A percentile compares a stretch with the other conserved stretches of the same genome.
phyloP scores from a whole-genome alignment of 92 coral and sea anemone species.

The Porites evermanni region DNA sequence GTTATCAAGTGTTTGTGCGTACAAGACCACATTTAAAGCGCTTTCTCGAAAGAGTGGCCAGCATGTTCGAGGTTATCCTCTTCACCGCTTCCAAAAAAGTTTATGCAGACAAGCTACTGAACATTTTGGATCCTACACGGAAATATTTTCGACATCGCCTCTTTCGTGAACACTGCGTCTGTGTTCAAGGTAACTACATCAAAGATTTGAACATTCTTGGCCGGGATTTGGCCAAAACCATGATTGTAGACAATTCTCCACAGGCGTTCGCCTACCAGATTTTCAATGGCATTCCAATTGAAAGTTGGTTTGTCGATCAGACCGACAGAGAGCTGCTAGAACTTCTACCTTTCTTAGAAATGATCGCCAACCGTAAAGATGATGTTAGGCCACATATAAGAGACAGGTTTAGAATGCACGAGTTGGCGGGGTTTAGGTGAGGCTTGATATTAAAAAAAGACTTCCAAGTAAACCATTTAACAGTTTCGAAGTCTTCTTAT shows the following conservation, averaged over 20 bases:
- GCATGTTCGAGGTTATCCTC: constrained; percentile 92
- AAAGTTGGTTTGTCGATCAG: constrained; percentile 99
- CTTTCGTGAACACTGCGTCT: constrained; percentile 98
- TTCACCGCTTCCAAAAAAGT: constrained; percentile 99
- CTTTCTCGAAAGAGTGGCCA: constrained; percentile 91
- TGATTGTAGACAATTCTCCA: constrained; percentile 99
- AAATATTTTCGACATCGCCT: constrained; percentile 96
- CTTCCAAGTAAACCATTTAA: neutral
- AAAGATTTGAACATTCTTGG: constrained; percentile 98
- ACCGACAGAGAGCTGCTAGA: constrained; percentile 92
- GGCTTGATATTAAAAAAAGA: neutral
- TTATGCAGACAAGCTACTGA: constrained; percentile 96
- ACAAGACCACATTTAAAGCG: constrained; percentile 96
- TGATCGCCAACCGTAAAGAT: constrained; percentile 86
- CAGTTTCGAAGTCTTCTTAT: neutral
- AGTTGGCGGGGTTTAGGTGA: constrained; percentile 51
- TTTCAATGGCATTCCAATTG: constrained; percentile 98
- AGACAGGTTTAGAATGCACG: constrained; percentile 99
- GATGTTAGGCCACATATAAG: constrained; percentile 96
- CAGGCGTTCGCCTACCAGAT: constrained; percentile 99
- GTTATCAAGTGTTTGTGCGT: constrained; percentile 98
- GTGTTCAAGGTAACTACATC: constrained; percentile 98
- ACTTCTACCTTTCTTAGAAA: constrained; percentile 91
- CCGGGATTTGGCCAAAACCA: constrained; percentile 96
- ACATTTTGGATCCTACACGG: constrained; percentile 95